These are phyloP conservation scores for Natator depressus DNA, from an alignment of 2,113 vertebrate species.

Conservation along the genomic window DNA sequence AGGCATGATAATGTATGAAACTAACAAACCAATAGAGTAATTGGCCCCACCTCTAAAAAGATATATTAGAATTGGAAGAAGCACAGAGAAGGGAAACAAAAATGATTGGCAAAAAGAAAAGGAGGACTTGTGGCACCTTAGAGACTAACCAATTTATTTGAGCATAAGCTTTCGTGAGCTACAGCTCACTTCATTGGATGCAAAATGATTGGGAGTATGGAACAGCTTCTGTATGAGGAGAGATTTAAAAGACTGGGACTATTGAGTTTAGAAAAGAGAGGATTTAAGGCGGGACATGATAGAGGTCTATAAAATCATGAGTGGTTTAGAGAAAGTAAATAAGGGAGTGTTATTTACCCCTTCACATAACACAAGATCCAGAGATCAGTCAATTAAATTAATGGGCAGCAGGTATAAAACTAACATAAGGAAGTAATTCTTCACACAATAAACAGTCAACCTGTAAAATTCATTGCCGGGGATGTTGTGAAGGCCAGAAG, in stretches of 20 bases:
- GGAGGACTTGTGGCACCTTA: no score
- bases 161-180: no score
- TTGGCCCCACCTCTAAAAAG: neutral
- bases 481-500: neutral
- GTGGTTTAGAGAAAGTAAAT: neutral
- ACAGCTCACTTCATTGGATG: no score
- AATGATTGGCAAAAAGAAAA: no score
- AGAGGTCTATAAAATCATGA: neutral
- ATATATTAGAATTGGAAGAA: neutral
- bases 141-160: no score
- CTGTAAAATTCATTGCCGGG: neutral
- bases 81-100: neutral
- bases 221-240: neutral
- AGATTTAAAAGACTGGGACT: neutral
- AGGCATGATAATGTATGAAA: neutral
- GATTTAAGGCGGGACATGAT: neutral
- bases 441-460: neutral
- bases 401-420: neutral
- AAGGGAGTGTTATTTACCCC: no score
- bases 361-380: neutral
- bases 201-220: neutral
- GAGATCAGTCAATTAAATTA: neutral
- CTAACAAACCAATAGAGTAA: neutral
- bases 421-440: neutral
- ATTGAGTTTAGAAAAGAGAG: neutral